Base-by-base conservation (phyloP, 2,113 vertebrate species). In the Platichthys stellatus region DNA sequence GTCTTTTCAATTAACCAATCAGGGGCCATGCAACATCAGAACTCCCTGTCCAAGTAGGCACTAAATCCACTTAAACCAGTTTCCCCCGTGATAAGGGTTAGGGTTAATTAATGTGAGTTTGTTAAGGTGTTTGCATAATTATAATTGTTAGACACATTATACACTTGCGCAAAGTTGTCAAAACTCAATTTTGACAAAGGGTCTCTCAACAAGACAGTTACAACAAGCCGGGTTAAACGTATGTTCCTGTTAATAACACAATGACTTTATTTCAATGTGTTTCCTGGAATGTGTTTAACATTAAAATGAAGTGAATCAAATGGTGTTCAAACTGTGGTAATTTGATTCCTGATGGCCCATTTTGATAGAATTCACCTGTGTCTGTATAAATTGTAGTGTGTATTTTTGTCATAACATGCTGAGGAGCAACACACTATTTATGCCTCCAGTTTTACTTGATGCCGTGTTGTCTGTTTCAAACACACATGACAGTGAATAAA, bases 401-500 rank as follows among this genome's bases (percentile, higher is more conserved):
- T 59, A n/a, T n/a, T 53, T 53, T 53, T 53, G 11, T 45, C 12
- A 45, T 45, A 45, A 45, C 43, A 45, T 45, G 2, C 3, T 45
- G 45, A 15, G 45, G 45, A 6, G 7, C 49, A 79, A 21, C 28
- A 65, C 54, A 35, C 3, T 21, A 63, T 59, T 51, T 65, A 14
- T 21, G 66, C 31, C 9, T 2, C 49, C 15, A 17, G 64, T 63
- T 40, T 40, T 59, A 38, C 45, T 61, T 62, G 31, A 26, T 65
- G 51, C 56, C 63, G 18, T 63, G 43, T 64, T 69, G 53, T 76
- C 51, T 80, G 64, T 38, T 53, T n/a, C 26, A 28, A 72, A 24
- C 63, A 56, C n/a, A 75, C 21, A 63, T 53, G 26, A 57, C 40
- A 66, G 45, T 73, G 72, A 71, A 71, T 68, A 67, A 77, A 76